phyloP scores from a whole-genome alignment of 2,888 invertebrate genomes.

The Pocota personata region DNA sequence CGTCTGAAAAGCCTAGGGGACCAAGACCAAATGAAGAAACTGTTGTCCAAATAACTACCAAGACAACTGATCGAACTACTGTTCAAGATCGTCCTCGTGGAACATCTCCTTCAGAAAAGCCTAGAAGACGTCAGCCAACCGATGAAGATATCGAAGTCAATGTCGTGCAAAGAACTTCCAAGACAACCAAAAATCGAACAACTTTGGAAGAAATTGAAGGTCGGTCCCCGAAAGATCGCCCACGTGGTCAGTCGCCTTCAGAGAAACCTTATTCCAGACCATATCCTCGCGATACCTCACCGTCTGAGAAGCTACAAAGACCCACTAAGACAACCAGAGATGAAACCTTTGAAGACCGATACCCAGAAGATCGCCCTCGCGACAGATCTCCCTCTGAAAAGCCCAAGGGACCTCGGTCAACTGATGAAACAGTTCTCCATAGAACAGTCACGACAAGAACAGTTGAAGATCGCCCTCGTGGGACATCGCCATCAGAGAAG shows the following conservation, averaged over 20 bases:
- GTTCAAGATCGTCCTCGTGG: background rate
- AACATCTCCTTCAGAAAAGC: slow-evolving; percentile 23
- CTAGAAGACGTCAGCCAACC: background rate
- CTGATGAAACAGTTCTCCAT: slow-evolving; percentile 10
- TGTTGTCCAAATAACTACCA: background rate
- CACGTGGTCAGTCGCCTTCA: slow-evolving; percentile 15
- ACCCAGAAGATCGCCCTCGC: background rate
- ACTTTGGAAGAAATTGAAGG: slow-evolving; percentile 36
- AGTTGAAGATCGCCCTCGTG: background rate
- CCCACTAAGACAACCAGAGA: background rate
- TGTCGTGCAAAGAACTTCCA: background rate
- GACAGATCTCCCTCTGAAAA: slow-evolving; percentile 4
- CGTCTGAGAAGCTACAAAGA: background rate
- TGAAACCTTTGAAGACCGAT: background rate
- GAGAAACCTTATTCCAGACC: background rate
- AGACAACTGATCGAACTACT: slow-evolving; percentile 10
- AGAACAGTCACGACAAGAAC: slow-evolving; percentile 6
- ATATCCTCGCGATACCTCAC: slow-evolving; percentile 12
- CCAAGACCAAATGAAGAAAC: slow-evolving; percentile 16
- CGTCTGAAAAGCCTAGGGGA: background rate
- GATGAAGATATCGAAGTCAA: background rate
- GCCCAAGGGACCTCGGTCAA: slow-evolving; percentile 1
- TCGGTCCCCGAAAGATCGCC: background rate
- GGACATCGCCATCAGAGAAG: slow-evolving; percentile 27
- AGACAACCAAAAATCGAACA: background rate